Percentiles rank a stretch among this genome's conserved stretches.
phyloP scores from a whole-genome alignment of 2,888 invertebrate genomes.

The Lasiommata megera region DNA sequence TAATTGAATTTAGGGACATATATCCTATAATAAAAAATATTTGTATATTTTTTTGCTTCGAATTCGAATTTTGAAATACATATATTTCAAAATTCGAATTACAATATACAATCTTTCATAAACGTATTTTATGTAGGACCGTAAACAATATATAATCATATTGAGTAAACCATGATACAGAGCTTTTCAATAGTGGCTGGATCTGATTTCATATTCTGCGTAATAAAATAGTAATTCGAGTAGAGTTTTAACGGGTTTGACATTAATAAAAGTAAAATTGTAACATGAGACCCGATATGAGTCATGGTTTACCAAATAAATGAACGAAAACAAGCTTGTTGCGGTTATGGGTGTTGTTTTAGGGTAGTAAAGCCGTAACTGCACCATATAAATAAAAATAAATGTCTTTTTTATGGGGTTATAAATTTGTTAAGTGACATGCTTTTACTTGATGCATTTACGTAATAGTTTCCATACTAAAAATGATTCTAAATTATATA shows the following conservation, averaged over 20 bases:
- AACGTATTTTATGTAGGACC: neutral
- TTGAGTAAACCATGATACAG: neutral
- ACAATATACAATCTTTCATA: neutral
- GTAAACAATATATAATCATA: neutral
- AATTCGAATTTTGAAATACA: too few relatives aligned
- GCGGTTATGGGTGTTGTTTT: slow-evolving; percentile 22
- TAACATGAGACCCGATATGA: slow-evolving; percentile 16
- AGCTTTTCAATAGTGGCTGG: neutral
- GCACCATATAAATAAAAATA: slow-evolving; percentile 21
- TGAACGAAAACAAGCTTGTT: slow-evolving; percentile 18
- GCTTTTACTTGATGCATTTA: neutral
- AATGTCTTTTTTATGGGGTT: slow-evolving; percentile 17
- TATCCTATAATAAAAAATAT: too few relatives aligned
- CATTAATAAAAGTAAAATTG: slow-evolving; percentile 18
- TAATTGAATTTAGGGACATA: too few relatives aligned
- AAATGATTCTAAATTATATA: neutral
- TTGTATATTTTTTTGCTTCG: too few relatives aligned
- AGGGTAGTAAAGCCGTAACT: slow-evolving; percentile 16
- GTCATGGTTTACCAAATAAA: slow-evolving; percentile 19
- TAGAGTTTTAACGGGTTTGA: slow-evolving; percentile 22
- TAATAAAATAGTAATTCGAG: slow-evolving; percentile 20
- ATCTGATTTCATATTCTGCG: slow-evolving; percentile 12
- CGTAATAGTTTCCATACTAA: neutral
- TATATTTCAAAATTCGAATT: too few relatives aligned
- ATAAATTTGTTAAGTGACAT: neutral